Conservation (phyloP, 1,140 invertebrate species). For the Ditylenchus dipsaci region DNA sequence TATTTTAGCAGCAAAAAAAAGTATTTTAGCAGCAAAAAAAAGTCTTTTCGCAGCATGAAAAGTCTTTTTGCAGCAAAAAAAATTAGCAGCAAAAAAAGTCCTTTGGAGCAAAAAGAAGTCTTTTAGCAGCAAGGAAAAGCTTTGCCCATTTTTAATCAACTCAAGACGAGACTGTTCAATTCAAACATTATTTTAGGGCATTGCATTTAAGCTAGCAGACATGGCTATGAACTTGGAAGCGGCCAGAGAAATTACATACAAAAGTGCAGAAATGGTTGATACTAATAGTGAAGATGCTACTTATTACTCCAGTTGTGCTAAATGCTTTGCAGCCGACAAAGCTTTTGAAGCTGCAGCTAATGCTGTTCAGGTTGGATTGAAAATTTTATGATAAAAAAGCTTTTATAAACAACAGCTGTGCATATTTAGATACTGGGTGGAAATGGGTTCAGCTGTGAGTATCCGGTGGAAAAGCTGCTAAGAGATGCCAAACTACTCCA, state of each 20-base stretch:
- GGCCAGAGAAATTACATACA: slow-evolving; percentile 76
- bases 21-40: too few species aligned
- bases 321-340: slow-evolving; percentile 81
- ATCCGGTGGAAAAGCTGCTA: slow-evolving; percentile 76
- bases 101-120: too few species aligned
- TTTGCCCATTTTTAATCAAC: too few species aligned
- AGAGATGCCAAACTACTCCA: slow-evolving; percentile 33
- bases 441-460: slow-evolving; percentile 82
- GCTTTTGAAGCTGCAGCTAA: slow-evolving; percentile 92
- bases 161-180: too few species aligned
- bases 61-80: too few species aligned
- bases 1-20: too few species aligned
- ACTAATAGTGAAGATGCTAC: slow-evolving; percentile 78
- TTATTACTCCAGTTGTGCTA: slow-evolving; percentile 68
- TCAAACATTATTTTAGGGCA: background rate
- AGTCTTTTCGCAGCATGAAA: too few species aligned
- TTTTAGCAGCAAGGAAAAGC: too few species aligned
- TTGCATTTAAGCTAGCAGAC: slow-evolving; percentile 69
- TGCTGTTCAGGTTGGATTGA: slow-evolving; percentile 71
- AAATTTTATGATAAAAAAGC: background rate
- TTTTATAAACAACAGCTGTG: background rate
- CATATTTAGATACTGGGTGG: slow-evolving; percentile 71
- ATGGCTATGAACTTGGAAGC: slow-evolving; percentile 85
- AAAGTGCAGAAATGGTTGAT: slow-evolving; percentile 79
- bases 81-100: too few species aligned